phyloP scores from a whole-genome alignment of 2,888 invertebrate species.

The Octonoba sinensis region DNA sequence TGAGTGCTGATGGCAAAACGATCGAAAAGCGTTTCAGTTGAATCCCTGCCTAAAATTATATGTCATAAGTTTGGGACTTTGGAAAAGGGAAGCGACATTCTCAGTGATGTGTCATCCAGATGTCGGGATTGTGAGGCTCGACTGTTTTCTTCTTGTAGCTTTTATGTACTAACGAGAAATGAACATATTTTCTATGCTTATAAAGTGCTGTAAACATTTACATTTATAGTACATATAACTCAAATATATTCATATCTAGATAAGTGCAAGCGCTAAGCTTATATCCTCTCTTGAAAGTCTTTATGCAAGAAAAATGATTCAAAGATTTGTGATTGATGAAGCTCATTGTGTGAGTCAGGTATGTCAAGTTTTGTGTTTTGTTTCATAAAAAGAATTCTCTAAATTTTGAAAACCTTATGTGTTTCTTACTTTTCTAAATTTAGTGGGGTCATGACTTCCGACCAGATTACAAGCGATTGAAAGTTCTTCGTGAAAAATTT shows the following conservation, averaged over 20 bases:
- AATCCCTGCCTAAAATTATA: no score
- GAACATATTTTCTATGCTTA: not conserved
- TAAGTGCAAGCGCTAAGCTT: constrained; percentile 82
- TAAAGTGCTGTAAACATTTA: not conserved
- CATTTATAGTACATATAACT: no score
- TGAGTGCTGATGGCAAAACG: no score
- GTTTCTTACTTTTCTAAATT: constrained; percentile 29
- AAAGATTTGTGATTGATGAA: constrained; percentile 95
- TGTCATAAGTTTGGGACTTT: no score
- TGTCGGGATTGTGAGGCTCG: no score
- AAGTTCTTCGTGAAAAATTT: constrained; percentile 79
- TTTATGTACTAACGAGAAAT: not conserved
- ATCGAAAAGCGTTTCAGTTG: no score
- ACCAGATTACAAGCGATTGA: constrained; percentile 85
- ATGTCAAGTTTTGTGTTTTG: constrained; percentile 22
- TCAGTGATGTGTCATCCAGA: no score
- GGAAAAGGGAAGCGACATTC: no score
- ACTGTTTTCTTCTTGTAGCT: not conserved
- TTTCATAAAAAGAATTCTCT: not conserved
- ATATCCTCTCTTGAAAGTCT: constrained; percentile 79
- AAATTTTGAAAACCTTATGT: not conserved
- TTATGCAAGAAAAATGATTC: constrained; percentile 80
- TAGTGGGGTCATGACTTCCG: constrained; percentile 96
- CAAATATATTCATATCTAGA: constrained; percentile 67
- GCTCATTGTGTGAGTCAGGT: constrained; percentile 96